Conservation (phyloP, 2,113 vertebrate species). For the Sturnira hondurensis region DNA sequence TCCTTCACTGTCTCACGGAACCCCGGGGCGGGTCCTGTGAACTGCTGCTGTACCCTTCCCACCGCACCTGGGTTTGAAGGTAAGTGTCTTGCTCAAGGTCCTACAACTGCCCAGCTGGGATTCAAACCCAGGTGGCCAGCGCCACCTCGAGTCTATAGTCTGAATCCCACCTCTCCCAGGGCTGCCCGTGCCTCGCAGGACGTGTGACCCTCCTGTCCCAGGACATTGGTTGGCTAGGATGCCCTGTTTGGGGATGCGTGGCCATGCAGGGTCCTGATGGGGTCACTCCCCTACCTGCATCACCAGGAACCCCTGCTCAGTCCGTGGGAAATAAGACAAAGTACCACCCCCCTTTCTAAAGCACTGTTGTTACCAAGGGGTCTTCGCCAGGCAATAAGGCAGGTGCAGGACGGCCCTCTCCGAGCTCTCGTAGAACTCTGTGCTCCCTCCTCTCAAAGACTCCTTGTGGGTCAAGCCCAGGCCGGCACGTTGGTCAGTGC, state of each 20-base stretch:
- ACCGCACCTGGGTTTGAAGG: background rate
- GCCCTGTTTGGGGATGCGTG: no score
- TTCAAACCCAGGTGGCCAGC: no score
- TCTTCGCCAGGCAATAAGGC: background rate
- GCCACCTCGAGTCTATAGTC: background rate
- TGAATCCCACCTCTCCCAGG: background rate
- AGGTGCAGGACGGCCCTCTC: background rate
- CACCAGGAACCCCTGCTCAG: background rate
- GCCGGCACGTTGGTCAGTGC: no score
- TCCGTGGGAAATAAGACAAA: background rate
- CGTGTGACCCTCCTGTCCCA: background rate
- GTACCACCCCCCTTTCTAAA: background rate
- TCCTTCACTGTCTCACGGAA: background rate
- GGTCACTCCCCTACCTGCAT: no score
- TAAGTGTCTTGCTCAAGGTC: background rate
- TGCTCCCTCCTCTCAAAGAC: background rate
- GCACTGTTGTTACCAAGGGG: background rate
- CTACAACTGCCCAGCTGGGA: background rate
- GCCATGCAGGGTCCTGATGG: background rate
- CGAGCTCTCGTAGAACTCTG: background rate
- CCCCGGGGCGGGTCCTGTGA: background rate
- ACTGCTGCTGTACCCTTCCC: background rate
- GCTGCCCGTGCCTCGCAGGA: background rate
- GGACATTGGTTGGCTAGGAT: background rate
- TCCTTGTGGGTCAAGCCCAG: background rate